Evolutionary conservation across 2,113 vertebrate species (phyloP).

Genomic region (Apeltes quadracus): DNA sequence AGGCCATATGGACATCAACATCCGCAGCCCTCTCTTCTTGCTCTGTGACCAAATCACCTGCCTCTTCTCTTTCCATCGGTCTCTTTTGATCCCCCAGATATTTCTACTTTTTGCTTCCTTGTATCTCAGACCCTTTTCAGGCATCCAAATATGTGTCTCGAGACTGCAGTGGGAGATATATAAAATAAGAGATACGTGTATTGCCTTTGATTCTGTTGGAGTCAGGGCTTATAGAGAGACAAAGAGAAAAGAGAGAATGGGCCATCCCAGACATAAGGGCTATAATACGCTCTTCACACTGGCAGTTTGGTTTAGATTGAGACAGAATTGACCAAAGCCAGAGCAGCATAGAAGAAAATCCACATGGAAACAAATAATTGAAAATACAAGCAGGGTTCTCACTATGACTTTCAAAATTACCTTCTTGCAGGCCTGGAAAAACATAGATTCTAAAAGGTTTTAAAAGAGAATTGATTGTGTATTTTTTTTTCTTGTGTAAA

Average conservation of each 20-base stretch:
- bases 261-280: constrained; percentile 19
- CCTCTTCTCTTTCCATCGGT: neutral
- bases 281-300: constrained; percentile 19
- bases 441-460: too few species aligned
- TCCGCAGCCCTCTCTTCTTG: constrained; percentile 16
- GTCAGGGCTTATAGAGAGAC: neutral
- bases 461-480: too few species aligned
- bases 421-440: neutral
- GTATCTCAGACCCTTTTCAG: constrained; percentile 3
- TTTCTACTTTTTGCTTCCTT: constrained; percentile 10
- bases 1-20: constrained; percentile 50
- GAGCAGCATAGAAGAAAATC: constrained; percentile 3
- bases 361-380: neutral
- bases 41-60: constrained; percentile 9
- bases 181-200: constrained; percentile 15
- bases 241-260: constrained; percentile 26
- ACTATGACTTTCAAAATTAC: neutral
- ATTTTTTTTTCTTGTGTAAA: neutral
- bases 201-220: constrained; percentile 27
- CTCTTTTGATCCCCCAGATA: constrained; percentile 6
- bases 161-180: neutral
- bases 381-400: neutral
- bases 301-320: neutral
- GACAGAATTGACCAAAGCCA: constrained; percentile 3
- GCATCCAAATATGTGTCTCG: constrained; percentile 1